Conservation (phyloP, 2,113 vertebrate species). For the Dasypus novemcinctus region DNA sequence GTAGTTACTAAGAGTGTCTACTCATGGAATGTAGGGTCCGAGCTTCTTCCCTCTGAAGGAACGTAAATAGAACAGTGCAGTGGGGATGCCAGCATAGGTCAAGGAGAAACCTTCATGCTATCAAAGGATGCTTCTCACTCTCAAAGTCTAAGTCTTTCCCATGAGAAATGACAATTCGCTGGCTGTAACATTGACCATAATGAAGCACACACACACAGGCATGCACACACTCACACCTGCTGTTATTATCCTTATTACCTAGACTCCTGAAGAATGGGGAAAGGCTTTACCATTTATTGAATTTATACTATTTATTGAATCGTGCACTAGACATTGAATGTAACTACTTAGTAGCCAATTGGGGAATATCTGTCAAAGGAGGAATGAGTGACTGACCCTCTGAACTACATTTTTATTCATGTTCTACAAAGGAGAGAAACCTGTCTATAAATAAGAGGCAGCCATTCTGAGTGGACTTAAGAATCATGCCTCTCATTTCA, state of each 20-base stretch:
- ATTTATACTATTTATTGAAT: not conserved
- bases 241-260: not conserved
- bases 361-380: not conserved
- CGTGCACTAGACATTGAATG: not conserved
- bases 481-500: not conserved
- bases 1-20: not conserved
- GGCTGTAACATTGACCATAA: not conserved
- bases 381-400: not conserved
- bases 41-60: not conserved
- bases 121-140: not conserved
- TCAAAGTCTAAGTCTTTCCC: not conserved
- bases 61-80: not conserved
- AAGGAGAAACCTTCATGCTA: not conserved
- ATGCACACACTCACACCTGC: not conserved
- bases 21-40: not conserved
- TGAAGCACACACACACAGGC: not conserved
- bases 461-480: not conserved
- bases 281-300: not conserved
- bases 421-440: not conserved
- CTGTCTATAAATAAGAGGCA: not conserved
- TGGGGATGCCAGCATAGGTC: not conserved
- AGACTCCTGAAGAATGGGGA: not conserved
- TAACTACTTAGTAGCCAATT: not conserved
- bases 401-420: not conserved
- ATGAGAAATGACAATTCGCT: not conserved